Conservation (phyloP, 2,113 vertebrate genomes). For the Larimichthys crocea region DNA sequence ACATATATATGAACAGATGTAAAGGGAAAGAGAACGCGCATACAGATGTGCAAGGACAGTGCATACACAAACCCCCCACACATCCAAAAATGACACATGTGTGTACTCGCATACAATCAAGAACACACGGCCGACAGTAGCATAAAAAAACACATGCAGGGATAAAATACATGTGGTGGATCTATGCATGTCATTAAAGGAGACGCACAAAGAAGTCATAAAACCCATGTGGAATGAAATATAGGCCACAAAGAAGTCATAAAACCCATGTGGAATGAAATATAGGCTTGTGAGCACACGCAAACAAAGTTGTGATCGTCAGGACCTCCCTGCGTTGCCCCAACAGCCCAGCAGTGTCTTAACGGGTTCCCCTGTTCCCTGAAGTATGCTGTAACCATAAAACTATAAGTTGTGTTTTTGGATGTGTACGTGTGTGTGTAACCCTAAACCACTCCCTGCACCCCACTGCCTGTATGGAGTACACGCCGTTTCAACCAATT, state of each 20-base stretch:
- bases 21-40: conserved; percentile 20
- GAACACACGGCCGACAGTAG: conserved; percentile 17
- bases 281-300: conserved; percentile 53
- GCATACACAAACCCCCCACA: neutral
- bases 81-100: neutral
- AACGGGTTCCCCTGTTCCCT: conserved; percentile 84
- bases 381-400: conserved; percentile 88
- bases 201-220: conserved; percentile 61
- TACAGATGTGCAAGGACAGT: conserved; percentile 35
- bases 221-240: conserved; percentile 66
- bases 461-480: conserved; percentile 83
- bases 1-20: conserved; percentile 45
- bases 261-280: conserved; percentile 66
- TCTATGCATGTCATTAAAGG: conserved; percentile 58
- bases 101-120: neutral
- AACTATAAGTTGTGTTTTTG: conserved; percentile 60
- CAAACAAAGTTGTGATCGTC: conserved; percentile 63
- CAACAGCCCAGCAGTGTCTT: conserved; percentile 82
- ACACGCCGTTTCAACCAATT: conserved; percentile 88
- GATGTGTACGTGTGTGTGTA: conserved; percentile 71
- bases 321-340: conserved; percentile 66
- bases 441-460: conserved; percentile 85
- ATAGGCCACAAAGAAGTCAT: conserved; percentile 58
- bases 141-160: conserved; percentile 32
- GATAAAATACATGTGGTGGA: conserved; percentile 51